phyloP scores from a whole-genome alignment of 2,888 invertebrate genomes.

The Cephus nigrinus region DNA sequence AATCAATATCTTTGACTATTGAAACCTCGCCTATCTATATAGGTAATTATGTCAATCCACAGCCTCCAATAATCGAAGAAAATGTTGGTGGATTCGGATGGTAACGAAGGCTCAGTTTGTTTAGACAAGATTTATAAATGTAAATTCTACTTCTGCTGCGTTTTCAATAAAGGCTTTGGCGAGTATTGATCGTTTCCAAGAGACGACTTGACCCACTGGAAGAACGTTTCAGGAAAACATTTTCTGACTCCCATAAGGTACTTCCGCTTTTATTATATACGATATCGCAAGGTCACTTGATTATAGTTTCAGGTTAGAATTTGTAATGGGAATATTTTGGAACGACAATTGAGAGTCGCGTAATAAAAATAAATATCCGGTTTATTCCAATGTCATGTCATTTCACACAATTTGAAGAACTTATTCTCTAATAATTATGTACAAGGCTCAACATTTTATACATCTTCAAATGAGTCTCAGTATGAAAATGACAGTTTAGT shows the following conservation, averaged over 20 bases:
- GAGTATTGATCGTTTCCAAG: no score
- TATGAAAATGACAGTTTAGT: constrained; percentile 13
- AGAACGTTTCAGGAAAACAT: no score
- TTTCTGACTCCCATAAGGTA: no score
- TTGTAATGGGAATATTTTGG: background rate
- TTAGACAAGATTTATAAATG: background rate
- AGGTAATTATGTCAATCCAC: background rate
- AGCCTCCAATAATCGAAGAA: background rate
- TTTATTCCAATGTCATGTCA: constrained; percentile 40
- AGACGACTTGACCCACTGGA: no score
- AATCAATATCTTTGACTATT: background rate
- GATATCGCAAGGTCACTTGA: no score
- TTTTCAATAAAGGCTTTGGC: no score
- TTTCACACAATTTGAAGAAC: constrained; percentile 13
- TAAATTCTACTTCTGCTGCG: no score
- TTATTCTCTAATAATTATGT: constrained; percentile 40
- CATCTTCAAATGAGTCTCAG: background rate
- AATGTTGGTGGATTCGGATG: no score
- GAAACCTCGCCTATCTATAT: background rate
- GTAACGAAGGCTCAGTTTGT: background rate
- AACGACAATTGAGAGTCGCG: background rate
- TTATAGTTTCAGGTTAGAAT: background rate
- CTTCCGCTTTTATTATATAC: no score
- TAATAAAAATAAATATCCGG: constrained; percentile 43
- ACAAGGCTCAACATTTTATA: constrained; percentile 24